phyloP scores from a whole-genome alignment of 2,113 vertebrate genomes.

The Phalacrocorax aristotelis region DNA sequence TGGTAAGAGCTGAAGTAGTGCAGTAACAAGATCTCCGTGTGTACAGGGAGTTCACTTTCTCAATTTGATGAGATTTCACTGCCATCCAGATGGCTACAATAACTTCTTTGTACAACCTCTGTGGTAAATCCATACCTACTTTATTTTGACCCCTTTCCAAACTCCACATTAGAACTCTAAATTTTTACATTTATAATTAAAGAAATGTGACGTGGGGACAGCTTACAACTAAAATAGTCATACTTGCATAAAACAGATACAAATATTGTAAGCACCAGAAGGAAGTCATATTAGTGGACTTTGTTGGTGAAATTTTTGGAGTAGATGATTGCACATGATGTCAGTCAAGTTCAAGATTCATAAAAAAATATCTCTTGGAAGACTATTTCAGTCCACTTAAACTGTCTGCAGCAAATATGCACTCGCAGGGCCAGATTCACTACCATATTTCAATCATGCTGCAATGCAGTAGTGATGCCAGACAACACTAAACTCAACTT shows the following conservation, averaged over 20 bases:
- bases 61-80: neutral
- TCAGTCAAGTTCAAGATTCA: neutral
- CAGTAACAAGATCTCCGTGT: neutral
- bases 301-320: neutral
- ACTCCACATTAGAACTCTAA: neutral
- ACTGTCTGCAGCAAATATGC: neutral
- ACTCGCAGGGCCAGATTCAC: neutral
- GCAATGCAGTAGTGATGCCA: neutral
- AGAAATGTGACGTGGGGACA: rapidly evolving
- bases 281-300: neutral
- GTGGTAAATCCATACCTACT: neutral
- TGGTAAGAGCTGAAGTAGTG: neutral
- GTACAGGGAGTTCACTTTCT: neutral
- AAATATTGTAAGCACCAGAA: neutral
- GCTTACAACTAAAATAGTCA: neutral
- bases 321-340: neutral
- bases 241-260: neutral
- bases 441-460: neutral
- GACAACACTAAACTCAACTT: neutral
- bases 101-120: neutral
- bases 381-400: neutral
- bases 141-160: neutral
- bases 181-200: neutral
- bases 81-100: no score
- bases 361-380: neutral